Evolutionary conservation across 1,140 invertebrate genomes (phyloP), one percentile per base, ranked within the genome.

Genomic region (Apocrypta bakeri): DNA sequence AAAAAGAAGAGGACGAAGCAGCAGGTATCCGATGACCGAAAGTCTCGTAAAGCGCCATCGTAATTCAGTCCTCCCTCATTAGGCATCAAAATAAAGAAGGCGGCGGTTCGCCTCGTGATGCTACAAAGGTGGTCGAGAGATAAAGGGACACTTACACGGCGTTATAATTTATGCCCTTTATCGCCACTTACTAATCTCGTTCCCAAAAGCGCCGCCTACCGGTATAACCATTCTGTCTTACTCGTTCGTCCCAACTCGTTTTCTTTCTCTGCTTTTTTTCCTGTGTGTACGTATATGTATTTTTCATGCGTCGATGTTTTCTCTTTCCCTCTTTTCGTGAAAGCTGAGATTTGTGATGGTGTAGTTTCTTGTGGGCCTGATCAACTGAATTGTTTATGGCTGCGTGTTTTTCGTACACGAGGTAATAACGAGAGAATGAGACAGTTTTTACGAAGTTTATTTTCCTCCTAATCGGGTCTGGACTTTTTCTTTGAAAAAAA

Each of bases 161-260:
- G 63, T 69, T 78, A 82, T 78, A 78, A 78, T 82, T 82, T 78
- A 82, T 82, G 74, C 64, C 66, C 25, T 78, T 78, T 82, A 82
- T 82, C 81, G 75, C 68, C 25, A 31, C 14, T 64, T 72, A 78
- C 66, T 82, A 78, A 82, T 82, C 81, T 77, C 66, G 1, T 21
- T 21, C 21, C 48, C 48, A 56, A 56, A 29, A 71, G 29, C 75
- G 31, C 40, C 21, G 42, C 48, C 61, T 14, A 27, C 21, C 27
- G 31, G 25, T 9, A 42, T 42, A 42, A 33, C 4, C 14, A 2
- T 64, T 25, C 61, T 29, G 33, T 42, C 64, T 69, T 27, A 14
- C 78, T 61, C 27, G 8, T 25, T 56, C 31, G 0, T 71, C 40
- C 24, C 33, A 14, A 14, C 24, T 66, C 61, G 6, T 17, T 66